phyloP scores from a whole-genome alignment of 1,140 invertebrate genomes.

The Anastrepha obliqua region DNA sequence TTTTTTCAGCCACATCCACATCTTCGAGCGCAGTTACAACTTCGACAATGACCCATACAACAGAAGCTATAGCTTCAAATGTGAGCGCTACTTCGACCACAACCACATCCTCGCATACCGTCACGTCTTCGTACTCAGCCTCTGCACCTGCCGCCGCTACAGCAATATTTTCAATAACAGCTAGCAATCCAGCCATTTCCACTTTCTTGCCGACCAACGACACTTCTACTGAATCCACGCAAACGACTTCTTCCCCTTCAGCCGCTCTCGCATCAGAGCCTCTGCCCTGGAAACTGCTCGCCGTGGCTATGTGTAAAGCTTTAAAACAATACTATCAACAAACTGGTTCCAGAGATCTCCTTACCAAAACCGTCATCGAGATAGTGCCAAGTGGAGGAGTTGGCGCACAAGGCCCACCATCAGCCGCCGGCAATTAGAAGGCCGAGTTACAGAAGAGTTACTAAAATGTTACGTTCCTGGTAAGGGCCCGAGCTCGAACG shows the following conservation, averaged over 20 bases:
- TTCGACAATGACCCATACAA: background rate
- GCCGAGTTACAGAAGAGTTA: background rate
- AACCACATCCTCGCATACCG: background rate
- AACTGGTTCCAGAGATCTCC: conserved; percentile 10
- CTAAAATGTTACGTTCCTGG: conserved; percentile 21
- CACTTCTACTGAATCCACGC: background rate
- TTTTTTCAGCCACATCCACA: background rate
- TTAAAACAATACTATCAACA: conserved; percentile 68
- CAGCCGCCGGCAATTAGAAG: conserved; percentile 54
- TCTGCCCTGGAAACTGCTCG: conserved; percentile 69
- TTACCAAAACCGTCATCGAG: conserved; percentile 54
- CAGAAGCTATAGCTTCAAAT: background rate
- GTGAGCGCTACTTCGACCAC: background rate
- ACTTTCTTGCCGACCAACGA: background rate
- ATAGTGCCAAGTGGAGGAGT: conserved; percentile 55
- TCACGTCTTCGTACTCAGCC: background rate
- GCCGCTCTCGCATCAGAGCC: background rate
- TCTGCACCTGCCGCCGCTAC: background rate
- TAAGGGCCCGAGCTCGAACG: background rate
- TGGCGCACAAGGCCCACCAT: background rate
- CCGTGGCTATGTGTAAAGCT: conserved; percentile 71
- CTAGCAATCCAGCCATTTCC: background rate
- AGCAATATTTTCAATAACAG: background rate
- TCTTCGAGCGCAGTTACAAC: background rate
- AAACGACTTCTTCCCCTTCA: conserved; percentile 55